Evolutionary conservation across 2,113 vertebrate species (phyloP), one percentile per base, ranked within the genome.

Genomic region (Chamaea fasciata): DNA sequence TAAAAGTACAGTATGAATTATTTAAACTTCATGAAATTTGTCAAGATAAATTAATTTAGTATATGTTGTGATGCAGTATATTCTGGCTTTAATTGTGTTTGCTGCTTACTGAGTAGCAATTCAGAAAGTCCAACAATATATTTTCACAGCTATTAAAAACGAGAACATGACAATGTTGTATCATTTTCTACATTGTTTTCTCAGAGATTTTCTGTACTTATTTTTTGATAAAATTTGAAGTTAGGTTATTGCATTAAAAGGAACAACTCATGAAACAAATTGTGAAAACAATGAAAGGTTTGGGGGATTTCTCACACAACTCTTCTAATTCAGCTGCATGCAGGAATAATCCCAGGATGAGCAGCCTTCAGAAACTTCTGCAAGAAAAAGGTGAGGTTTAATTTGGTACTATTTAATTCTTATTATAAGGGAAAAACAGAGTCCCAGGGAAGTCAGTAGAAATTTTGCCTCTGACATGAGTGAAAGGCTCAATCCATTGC

Each of bases 1-100:
- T 95, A 96, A 93, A 94, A 96, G 44, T 60, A 82, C 83, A 73
- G 26, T 64, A 90, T 97, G 93, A 96, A 97, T 96, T 97, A 96
- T 96, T 97, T 89, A 96, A 95, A 86, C 64, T 55, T 78, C 23
- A 37, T 56, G 44, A 93, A 88, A 90, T 64, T 81, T 96, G 94
- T 93, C 88, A 65, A 75, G 86, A 89, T 82, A 96, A 97, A 94
- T 95, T 87, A 92, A 93, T 96, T 96, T 94, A 96, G 52, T 65
- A 19, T 15, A 35, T 90, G 53, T 84, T 92, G 65, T 68, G 86
- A 89, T 93, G 83, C 83, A 49, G 41, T 89, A 90, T 89, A 89
- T 94, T 90, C 79, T 49, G n/a, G 15, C 42, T 94, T 78, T 95
- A 96, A 92, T 83, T 87, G 73, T 87, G 80, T 94, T 96, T 92